Conservation (phyloP, 2,797 vertebrate genomes). For the Notolepis coatsorum region DNA sequence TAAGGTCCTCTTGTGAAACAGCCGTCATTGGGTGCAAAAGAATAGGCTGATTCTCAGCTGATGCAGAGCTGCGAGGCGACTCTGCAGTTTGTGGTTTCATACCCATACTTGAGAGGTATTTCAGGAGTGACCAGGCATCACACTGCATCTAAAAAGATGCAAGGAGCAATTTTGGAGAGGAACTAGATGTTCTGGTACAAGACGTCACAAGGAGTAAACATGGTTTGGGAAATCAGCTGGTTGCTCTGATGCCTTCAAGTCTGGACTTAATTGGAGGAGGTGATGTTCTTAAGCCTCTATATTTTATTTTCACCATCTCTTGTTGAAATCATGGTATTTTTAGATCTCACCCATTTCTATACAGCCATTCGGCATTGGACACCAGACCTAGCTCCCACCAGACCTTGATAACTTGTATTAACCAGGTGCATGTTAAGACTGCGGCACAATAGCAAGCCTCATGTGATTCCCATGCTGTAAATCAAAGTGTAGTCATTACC, state of each 20-base stretch:
- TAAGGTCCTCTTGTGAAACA: conserved; percentile 53
- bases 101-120: conserved; percentile 65
- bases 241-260: neutral
- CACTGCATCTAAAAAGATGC: conserved; percentile 35
- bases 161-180: conserved; percentile 23
- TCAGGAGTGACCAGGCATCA: conserved; percentile 51
- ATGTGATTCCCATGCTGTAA: conserved; percentile 41
- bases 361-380: neutral
- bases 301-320: neutral
- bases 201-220: neutral
- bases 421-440: conserved; percentile 37
- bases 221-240: no score
- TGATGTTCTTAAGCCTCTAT: neutral
- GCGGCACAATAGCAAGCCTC: conserved; percentile 42
- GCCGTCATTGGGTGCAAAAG: conserved; percentile 36
- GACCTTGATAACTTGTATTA: conserved; percentile 44
- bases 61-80: conserved; percentile 48
- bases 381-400: conserved; percentile 13
- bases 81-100: conserved; percentile 67
- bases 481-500: conserved; percentile 48
- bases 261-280: neutral
- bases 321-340: no score
- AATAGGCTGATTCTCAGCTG: conserved; percentile 52
- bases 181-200: conserved; percentile 20
- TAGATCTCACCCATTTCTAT: neutral